phyloP scores from a whole-genome alignment of 2,888 invertebrate species.

The Microctonus aethiopoides region DNA sequence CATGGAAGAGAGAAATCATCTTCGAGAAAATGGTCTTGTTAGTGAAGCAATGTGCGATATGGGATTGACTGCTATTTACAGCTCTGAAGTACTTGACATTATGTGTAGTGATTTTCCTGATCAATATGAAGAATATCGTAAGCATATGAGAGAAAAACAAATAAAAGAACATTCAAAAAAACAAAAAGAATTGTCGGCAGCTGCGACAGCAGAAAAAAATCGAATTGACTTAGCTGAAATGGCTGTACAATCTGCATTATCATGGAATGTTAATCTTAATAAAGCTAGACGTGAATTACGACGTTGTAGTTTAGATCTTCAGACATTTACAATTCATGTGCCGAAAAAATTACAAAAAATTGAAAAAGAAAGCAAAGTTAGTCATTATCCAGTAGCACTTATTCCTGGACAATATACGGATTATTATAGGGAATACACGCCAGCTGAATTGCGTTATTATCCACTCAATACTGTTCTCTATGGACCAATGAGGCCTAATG shows the following conservation, averaged over 20 bases:
- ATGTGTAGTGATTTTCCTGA: conserved; percentile 96
- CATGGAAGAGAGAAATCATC: conserved; percentile 90
- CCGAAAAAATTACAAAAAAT: conserved; percentile 72
- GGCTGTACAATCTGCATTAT: conserved; percentile 86
- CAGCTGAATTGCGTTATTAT: conserved; percentile 89
- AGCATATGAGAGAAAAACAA: conserved; percentile 77
- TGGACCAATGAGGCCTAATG: conserved; percentile 70
- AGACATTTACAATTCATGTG: conserved; percentile 87
- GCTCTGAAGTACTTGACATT: conserved; percentile 93
- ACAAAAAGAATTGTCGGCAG: conserved; percentile 74
- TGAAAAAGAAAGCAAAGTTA: conserved; percentile 70
- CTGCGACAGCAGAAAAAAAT: conserved; percentile 69
- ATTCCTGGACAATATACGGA: conserved; percentile 98
- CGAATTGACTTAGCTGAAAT: conserved; percentile 80
- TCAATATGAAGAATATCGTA: conserved; percentile 91
- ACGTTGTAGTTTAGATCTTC: conserved; percentile 89
- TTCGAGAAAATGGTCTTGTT: conserved; percentile 84
- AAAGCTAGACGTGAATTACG: conserved; percentile 80
- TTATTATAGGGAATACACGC: conserved; percentile 81
- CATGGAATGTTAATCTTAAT: conserved; percentile 91
- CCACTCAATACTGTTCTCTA: conserved; percentile 91
- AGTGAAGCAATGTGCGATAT: conserved; percentile 93
- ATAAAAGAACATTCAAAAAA: conserved; percentile 77
- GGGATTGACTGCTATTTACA: conserved; percentile 90
- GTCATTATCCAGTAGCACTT: conserved; percentile 89